These are phyloP conservation scores for Mesoligia furuncula DNA, from an alignment of 2,888 invertebrate species.

Conservation along the genomic window DNA sequence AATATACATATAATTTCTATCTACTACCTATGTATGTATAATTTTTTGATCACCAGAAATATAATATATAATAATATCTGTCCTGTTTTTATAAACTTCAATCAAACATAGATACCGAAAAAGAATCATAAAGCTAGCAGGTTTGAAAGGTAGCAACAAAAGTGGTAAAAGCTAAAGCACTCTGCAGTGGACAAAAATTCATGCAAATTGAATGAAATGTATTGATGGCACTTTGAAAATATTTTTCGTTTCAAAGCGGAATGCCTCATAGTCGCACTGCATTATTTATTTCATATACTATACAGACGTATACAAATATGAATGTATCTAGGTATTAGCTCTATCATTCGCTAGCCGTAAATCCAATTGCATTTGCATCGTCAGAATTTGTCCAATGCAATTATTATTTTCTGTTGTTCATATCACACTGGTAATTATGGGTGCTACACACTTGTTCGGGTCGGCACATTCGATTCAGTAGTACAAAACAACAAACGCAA, in stretches of 20 bases:
- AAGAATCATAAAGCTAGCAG: constrained; percentile 73
- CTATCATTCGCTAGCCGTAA: constrained; percentile 32
- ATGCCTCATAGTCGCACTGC: constrained; percentile 64
- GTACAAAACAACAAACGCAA: neutral
- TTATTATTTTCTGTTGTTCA: constrained; percentile 54
- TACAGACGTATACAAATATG: constrained; percentile 31
- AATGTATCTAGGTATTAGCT: constrained; percentile 33
- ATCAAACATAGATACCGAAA: constrained; percentile 41
- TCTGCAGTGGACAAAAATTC: constrained; percentile 80
- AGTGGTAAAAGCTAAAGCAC: constrained; percentile 80
- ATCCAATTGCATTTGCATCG: constrained; percentile 53
- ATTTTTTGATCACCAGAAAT: neutral
- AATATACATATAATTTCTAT: neutral
- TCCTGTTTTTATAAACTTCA: constrained; percentile 26
- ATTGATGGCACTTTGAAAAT: constrained; percentile 84
- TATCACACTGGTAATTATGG: constrained; percentile 22
- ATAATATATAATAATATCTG: neutral
- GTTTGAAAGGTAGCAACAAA: constrained; percentile 82
- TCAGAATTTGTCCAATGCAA: constrained; percentile 44
- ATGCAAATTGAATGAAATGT: constrained; percentile 85
- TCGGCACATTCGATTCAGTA: neutral
- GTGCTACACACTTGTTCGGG: neutral
- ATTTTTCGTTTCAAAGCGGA: constrained; percentile 78
- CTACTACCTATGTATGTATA: neutral
- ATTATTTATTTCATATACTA: constrained; percentile 66